Evolutionary conservation across 2,888 invertebrate genomes (phyloP), one percentile per base, ranked within the genome.

Genomic region (Holacanthella duospinosa): DNA sequence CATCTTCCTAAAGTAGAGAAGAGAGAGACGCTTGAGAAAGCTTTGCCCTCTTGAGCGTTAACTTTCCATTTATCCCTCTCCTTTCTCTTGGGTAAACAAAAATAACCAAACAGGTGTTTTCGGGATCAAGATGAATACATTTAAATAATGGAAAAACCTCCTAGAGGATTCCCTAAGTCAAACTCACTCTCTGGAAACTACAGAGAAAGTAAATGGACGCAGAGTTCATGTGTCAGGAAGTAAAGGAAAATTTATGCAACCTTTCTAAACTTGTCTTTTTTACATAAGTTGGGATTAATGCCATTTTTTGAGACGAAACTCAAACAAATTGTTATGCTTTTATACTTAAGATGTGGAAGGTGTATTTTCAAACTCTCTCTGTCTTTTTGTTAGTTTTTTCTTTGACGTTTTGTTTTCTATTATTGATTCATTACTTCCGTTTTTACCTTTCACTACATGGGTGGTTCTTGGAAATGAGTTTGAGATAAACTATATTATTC

Each of bases 31-130:
- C 55, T 55, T 29, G 55, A 55, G 55, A 28, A 27, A 26, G 27
- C 55, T 55, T 55, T 27, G 28, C 29, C 55, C 29, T 55, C 55
- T 55, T 55, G 9, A 28, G 55, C 55, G 6, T 55, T 55, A 55
- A 55, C 55, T 55, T 55, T 55, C 55, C 29, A 55, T 55, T 55
- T 28, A 28, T 55, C 21, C 27, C 6, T 26, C 4, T 55, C 16
- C 55, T 55, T n/a, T 55, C 55, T 55, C 55, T n/a, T 55, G 55
- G 55, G 55, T 27, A 60, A 60, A 60, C 55, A 60, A 43, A 60
- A 60, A 55, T 55, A 60, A 36, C 60, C 55, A 43, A 60, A 60
- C 60, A 60, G 60, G 60, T 60, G 60, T 60, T 60, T 60, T 43
- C 36, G 25, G 36, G 48, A 9, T 9, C 21, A 48, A 48, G 12